Percentiles rank a stretch among this genome's conserved stretches.
phyloP scores from a whole-genome alignment of 2,113 vertebrate genomes.

The Pseudopipra pipra region DNA sequence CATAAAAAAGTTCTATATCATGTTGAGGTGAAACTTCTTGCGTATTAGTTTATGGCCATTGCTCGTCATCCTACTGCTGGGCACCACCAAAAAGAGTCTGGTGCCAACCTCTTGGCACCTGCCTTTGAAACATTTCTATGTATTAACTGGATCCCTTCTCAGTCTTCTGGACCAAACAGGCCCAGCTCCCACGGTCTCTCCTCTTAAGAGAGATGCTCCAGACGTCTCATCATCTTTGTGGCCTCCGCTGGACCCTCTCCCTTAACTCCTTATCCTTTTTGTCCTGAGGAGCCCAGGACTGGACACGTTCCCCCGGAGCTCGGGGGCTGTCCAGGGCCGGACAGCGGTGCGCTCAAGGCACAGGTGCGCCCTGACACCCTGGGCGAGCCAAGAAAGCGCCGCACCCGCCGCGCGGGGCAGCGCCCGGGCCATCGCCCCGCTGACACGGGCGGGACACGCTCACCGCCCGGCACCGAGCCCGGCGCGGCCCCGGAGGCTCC shows the following conservation, averaged over 20 bases:
- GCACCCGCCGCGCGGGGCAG: neutral
- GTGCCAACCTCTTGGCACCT: no score
- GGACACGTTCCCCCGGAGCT: accelerated
- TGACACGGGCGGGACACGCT: neutral
- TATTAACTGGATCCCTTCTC: neutral
- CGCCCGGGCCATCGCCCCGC: neutral
- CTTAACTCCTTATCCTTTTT: neutral
- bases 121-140: neutral
- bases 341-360: neutral
- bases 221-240: neutral
- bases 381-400: neutral
- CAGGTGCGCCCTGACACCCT: neutral
- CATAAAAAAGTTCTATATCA: neutral
- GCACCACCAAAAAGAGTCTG: neutral
- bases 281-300: accelerated
- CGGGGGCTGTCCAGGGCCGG: neutral
- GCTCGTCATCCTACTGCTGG: neutral
- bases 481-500: no score
- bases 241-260: neutral
- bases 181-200: neutral
- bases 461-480: neutral
- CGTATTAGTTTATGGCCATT: neutral
- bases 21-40: neutral
- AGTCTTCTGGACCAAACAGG: neutral
- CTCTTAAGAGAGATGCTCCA: neutral